Evolutionary conservation across 2,113 vertebrate species (phyloP), one percentile per base, ranked within the genome.

Genomic region (Hippocampus zosterae): DNA sequence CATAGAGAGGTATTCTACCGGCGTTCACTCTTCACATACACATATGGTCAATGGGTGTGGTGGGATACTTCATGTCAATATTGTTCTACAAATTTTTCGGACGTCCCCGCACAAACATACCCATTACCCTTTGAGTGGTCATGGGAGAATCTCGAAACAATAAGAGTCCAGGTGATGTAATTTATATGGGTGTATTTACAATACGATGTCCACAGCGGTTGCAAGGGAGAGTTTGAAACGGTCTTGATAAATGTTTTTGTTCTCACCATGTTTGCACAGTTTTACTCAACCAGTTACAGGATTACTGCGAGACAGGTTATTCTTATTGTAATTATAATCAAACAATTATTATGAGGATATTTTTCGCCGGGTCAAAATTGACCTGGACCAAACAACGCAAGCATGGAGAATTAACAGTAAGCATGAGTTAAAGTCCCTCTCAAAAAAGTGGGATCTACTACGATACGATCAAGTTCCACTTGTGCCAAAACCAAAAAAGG

Each of bases 401-500:
- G 27, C 25, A 60, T 33, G 57, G 27, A 60, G 33, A 60, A 60
- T 27, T 10, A 25, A 57, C 23, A 13, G 27, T 2, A 60, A 18
- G 27, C 16, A 33, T 9, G 12, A 16, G 27, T 60, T 60, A 18
- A 18, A 60, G 27, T 60, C 5, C 9, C 42, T 25, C n/a, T 13
- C 25, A 81, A 80, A 71, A 75, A 77, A 69, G 72, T 74, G 71
- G 70, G 72, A 80, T 81, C 53, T 79, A 76, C 68, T 83, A 77
- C 67, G 77, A 85, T 75, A 83, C n/a, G 83, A 85, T 88, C 77
- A 41, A 85, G 84, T 88, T 84, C 79, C 80, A 80, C 48, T 11
- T 59, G 77, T 73, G 77, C 89, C 85, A 89, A 89, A 86, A 89
- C 84, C 86, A 86, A n/a, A n/a, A n/a, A n/a, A n/a, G 74, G 74